These are phyloP conservation scores for Kradibia gibbosae DNA, from an alignment of 1,140 invertebrate species.

Conservation along the genomic window DNA sequence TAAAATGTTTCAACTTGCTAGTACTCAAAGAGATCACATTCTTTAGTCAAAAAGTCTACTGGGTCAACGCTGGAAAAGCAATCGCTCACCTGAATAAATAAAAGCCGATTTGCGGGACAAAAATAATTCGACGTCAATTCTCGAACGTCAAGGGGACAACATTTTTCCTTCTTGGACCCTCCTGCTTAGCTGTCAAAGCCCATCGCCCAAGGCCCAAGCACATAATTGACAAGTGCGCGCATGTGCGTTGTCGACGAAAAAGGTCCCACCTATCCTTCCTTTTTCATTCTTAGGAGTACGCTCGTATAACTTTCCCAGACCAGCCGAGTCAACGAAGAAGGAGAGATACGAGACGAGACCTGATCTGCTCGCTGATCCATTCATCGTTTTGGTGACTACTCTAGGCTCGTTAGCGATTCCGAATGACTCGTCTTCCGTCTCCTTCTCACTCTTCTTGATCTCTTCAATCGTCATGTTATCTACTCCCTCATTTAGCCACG, in stretches of 20 bases:
- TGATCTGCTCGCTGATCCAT: conserved; percentile 62
- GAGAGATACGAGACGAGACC: conserved; percentile 32
- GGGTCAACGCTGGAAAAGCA: not conserved
- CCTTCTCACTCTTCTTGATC: conserved; percentile 52
- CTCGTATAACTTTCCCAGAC: conserved; percentile 35
- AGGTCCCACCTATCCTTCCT: conserved; percentile 14
- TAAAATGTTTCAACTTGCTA: no score
- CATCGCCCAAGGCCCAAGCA: not conserved
- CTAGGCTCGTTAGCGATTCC: conserved; percentile 69
- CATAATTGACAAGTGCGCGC: conserved; percentile 25
- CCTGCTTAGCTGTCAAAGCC: not conserved
- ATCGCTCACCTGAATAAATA: not conserved
- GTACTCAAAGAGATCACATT: no score
- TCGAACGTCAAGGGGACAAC: not conserved
- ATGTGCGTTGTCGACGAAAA: conserved; percentile 25
- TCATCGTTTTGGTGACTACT: conserved; percentile 67
- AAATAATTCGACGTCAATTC: not conserved
- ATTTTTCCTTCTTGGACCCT: not conserved
- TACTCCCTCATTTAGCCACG: conserved; percentile 38
- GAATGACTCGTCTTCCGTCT: conserved; percentile 63
- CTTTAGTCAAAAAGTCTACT: no score
- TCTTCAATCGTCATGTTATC: conserved; percentile 22
- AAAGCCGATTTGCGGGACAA: not conserved
- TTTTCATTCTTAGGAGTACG: conserved; percentile 3
- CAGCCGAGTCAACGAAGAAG: conserved; percentile 11